These are phyloP conservation scores for Pterois miles DNA, from an alignment of 2,797 vertebrate species.

Conservation along the genomic window DNA sequence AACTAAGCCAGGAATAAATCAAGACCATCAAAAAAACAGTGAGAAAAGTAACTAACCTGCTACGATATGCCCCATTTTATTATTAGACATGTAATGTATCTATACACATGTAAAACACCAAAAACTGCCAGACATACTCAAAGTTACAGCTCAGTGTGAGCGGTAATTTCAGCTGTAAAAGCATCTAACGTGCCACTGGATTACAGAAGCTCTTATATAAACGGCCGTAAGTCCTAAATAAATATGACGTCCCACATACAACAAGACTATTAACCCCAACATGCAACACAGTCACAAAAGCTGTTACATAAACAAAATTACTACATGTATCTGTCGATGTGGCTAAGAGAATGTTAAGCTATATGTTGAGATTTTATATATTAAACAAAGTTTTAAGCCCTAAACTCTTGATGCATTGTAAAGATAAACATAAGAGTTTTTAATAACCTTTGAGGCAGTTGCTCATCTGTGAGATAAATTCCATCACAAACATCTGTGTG, in stretches of 20 bases:
- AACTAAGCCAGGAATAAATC: not conserved
- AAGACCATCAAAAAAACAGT: not conserved
- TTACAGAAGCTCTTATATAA: constrained; percentile 11
- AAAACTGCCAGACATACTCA: not conserved
- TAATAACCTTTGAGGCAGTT: not conserved
- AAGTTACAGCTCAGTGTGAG: not conserved
- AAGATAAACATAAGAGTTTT: constrained; percentile 2
- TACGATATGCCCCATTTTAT: not conserved
- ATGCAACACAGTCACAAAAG: not conserved
- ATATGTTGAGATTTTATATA: not conserved
- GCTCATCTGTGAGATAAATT: not conserved
- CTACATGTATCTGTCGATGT: not conserved
- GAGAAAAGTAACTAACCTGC: not conserved
- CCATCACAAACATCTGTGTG: not conserved
- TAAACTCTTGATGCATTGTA: not conserved
- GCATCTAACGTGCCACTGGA: not conserved
- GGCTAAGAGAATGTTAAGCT: not conserved
- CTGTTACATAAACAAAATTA: constrained; percentile 20
- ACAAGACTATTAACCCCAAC: not conserved
- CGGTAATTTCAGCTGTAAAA: not conserved
- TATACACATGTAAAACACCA: not conserved
- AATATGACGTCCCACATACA: not conserved
- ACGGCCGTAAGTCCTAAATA: not conserved
- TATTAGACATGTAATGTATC: not conserved
- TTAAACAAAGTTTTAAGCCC: constrained; percentile 3